Evolutionary conservation across 1,140 invertebrate genomes (phyloP).

Genomic region (Argopecten irradians): DNA sequence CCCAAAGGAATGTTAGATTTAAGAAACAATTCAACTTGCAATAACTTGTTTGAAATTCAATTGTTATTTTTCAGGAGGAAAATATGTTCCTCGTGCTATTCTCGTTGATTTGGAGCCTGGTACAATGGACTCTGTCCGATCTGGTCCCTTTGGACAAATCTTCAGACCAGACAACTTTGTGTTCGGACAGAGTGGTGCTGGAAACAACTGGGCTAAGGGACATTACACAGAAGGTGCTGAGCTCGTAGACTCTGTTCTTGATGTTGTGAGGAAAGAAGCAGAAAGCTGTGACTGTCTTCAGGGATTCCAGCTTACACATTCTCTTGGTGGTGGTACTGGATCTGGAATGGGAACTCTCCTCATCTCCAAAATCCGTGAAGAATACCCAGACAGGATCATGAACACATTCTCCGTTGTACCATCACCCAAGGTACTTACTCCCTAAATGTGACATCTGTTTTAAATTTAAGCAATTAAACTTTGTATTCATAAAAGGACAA

Average conservation of each 20-base stretch:
- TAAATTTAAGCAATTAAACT: too few relatives aligned
- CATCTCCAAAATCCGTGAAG: slow-evolving; percentile 81
- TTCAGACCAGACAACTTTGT: slow-evolving; percentile 72
- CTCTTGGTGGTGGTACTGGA: slow-evolving; percentile 80
- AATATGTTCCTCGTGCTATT: slow-evolving; percentile 92
- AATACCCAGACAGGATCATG: slow-evolving; percentile 91
- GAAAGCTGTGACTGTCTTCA: slow-evolving; percentile 88
- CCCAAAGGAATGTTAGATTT: too few relatives aligned
- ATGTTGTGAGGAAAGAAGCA: slow-evolving; percentile 89
- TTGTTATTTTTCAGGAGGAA: slow-evolving; percentile 78
- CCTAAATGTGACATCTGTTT: too few relatives aligned
- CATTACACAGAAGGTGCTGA: slow-evolving; percentile 97
- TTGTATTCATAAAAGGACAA: too few relatives aligned
- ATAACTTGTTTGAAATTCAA: not conserved
- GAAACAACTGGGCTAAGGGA: slow-evolving; percentile 94
- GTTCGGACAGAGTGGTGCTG: slow-evolving; percentile 80
- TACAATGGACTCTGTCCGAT: slow-evolving; percentile 94
- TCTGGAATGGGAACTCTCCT: slow-evolving; percentile 79
- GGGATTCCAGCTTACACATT: slow-evolving; percentile 87
- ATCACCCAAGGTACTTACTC: slow-evolving; percentile 86
- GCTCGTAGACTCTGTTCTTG: slow-evolving; percentile 87
- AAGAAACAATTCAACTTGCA: too few relatives aligned
- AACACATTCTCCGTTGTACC: slow-evolving; percentile 93
- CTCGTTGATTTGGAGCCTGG: slow-evolving; percentile 92
- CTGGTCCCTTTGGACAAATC: slow-evolving; percentile 83